A percentile compares a stretch with the other conserved stretches of the same genome.
These are phyloP conservation scores for Pyrochroa serraticornis DNA, from an alignment of 2,888 invertebrate genomes.

Conservation along the genomic window DNA sequence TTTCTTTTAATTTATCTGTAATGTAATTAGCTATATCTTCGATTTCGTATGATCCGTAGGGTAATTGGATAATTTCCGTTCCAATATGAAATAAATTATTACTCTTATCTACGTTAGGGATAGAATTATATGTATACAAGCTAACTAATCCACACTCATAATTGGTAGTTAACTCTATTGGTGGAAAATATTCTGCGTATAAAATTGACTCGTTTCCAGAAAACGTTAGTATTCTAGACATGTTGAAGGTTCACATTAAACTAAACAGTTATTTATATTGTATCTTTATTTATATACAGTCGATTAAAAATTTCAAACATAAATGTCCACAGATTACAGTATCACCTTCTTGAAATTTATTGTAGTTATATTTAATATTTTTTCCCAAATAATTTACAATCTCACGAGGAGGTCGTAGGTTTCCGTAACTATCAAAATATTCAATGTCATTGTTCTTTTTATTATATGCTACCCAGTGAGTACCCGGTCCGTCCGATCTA, in stretches of 20 bases:
- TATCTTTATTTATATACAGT: constrained; percentile 13
- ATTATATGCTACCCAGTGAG: constrained; percentile 26
- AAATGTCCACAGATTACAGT: constrained; percentile 20
- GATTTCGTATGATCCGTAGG: constrained; percentile 21
- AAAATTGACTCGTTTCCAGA: constrained; percentile 30
- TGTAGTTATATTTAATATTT: constrained; percentile 17
- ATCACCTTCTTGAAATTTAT: constrained; percentile 7
- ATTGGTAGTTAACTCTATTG: constrained; percentile 25
- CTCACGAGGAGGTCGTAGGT: constrained; percentile 20
- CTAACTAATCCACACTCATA: constrained; percentile 34
- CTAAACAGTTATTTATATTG: constrained; percentile 2
- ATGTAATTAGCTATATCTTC: constrained; percentile 15
- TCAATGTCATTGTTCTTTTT: constrained; percentile 10
- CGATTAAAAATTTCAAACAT: constrained; percentile 28
- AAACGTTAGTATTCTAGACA: constrained; percentile 34
- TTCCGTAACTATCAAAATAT: constrained; percentile 25
- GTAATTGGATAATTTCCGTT: constrained; percentile 3
- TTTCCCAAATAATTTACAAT: constrained; percentile 14
- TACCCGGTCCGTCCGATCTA: constrained; percentile 17
- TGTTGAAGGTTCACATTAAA: constrained; percentile 27
- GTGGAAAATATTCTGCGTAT: constrained; percentile 30
- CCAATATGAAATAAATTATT: constrained; percentile 24
- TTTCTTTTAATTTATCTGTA: not conserved
- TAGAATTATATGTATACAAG: constrained; percentile 37
- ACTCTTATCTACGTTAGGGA: constrained; percentile 23